phyloP scores from a whole-genome alignment of 2,888 invertebrate genomes.

The Trissoscelio sp. region DNA sequence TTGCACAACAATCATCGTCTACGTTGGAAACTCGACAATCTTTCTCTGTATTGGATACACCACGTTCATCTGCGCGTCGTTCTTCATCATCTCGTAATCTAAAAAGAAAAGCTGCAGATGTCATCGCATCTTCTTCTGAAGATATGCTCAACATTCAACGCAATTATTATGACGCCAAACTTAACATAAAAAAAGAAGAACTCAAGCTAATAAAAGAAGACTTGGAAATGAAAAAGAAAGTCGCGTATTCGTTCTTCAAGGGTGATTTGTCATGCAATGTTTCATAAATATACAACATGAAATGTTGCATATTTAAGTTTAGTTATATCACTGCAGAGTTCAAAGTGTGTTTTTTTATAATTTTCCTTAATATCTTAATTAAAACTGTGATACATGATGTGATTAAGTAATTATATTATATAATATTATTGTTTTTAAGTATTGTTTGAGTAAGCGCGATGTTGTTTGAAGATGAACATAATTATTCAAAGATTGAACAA shows the following conservation, averaged over 20 bases:
- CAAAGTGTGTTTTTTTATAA: no score
- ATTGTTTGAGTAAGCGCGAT: no score
- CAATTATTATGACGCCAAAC: background rate
- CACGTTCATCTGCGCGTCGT: background rate
- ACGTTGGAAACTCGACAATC: no score
- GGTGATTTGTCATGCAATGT: conserved; percentile 4
- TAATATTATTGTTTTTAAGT: no score
- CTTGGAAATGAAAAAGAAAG: background rate
- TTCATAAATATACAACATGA: background rate
- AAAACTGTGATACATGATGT: no score
- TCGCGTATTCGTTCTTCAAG: background rate
- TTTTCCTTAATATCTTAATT: no score
- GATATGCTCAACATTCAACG: background rate
- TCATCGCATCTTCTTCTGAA: conserved; percentile 4
- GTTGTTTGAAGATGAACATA: no score
- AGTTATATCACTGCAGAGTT: background rate
- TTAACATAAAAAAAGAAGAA: conserved; percentile 9
- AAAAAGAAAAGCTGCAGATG: conserved; percentile 17
- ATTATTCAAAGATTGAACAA: no score
- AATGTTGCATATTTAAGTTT: background rate
- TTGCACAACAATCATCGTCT: background rate
- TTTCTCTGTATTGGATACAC: no score
- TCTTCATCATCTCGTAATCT: conserved; percentile 1
- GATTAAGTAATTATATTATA: no score
- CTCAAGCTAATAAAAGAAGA: background rate